phyloP scores from a whole-genome alignment of 2,797 vertebrate species.

The Pogonophryne albipinna region DNA sequence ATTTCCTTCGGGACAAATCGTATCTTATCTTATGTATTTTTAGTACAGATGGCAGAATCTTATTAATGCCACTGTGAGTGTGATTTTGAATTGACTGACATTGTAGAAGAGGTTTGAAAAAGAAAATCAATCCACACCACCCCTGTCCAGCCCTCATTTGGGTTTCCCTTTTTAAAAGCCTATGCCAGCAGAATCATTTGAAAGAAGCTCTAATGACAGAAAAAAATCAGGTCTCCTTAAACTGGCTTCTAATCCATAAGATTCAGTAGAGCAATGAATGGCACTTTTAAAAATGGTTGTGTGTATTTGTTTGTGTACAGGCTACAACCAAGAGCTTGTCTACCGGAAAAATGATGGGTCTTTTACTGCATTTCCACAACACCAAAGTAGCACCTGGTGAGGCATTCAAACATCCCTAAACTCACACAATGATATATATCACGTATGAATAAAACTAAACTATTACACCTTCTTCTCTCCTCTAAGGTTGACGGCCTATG shows the following conservation, averaged over 20 bases:
- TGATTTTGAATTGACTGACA: not conserved
- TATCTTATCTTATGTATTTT: not conserved
- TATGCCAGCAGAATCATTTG: too few species aligned
- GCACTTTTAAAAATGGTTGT: too few species aligned
- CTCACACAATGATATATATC: not conserved
- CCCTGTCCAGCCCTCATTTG: too few species aligned
- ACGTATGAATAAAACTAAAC: not conserved
- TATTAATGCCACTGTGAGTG: not conserved
- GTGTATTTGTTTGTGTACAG: slow-evolving; percentile 66
- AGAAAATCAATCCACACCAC: not conserved
- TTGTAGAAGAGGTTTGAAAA: not conserved
- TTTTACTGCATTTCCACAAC: slow-evolving; percentile 52
- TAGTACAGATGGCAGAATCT: not conserved
- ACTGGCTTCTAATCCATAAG: too few species aligned
- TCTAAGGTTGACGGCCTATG: slow-evolving; percentile 91
- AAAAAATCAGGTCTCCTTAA: too few species aligned
- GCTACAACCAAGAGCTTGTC: slow-evolving; percentile 81
- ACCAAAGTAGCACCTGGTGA: slow-evolving; percentile 87
- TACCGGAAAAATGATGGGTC: slow-evolving; percentile 81
- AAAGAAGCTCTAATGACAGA: too few species aligned
- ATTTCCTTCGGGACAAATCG: too few species aligned
- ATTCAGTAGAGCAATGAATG: too few species aligned
- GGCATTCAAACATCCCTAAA: not conserved
- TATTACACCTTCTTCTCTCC: not conserved
- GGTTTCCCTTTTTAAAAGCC: too few species aligned